A percentile compares a stretch with the other conserved stretches of the same genome.
Evolutionary conservation across 2,797 vertebrate species (phyloP).

Genomic region (Pteropus rufus): DNA sequence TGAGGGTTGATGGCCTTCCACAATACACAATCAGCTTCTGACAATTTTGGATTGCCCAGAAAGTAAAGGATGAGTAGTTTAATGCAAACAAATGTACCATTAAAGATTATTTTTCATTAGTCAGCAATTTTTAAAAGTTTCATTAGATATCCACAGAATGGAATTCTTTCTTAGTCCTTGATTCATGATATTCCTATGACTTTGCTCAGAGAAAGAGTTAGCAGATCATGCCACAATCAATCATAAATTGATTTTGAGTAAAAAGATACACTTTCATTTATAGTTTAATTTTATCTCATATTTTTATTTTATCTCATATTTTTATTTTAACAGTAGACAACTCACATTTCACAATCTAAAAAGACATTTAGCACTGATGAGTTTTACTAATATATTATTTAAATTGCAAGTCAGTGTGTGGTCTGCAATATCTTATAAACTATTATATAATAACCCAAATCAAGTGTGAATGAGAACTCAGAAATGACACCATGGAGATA

Average conservation of each 20-base stretch:
- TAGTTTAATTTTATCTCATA: not conserved
- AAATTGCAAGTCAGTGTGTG: not conserved
- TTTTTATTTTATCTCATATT: not conserved
- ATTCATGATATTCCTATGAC: constrained; percentile 21
- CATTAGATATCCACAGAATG: not conserved
- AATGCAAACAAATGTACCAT: not conserved
- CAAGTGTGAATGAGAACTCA: not conserved
- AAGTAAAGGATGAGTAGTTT: not conserved
- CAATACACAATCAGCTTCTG: not conserved
- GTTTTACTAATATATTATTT: not conserved
- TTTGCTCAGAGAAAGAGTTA: constrained; percentile 45
- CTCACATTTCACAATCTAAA: not conserved
- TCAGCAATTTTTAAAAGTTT: constrained; percentile 37
- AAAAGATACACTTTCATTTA: not conserved
- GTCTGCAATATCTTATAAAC: not conserved
- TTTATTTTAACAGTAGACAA: not conserved
- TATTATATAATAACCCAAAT: not conserved
- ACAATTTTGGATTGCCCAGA: not conserved
- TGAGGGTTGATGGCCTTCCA: not conserved
- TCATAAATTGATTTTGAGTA: not conserved
- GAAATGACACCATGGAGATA: not conserved
- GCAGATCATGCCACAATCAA: constrained; percentile 29
- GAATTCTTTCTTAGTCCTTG: constrained; percentile 45
- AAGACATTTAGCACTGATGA: not conserved
- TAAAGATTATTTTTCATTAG: constrained; percentile 10